Evolutionary conservation across 2,888 invertebrate species (phyloP), one percentile per base, ranked within the genome.

Genomic region (Apocheima hispidaria): DNA sequence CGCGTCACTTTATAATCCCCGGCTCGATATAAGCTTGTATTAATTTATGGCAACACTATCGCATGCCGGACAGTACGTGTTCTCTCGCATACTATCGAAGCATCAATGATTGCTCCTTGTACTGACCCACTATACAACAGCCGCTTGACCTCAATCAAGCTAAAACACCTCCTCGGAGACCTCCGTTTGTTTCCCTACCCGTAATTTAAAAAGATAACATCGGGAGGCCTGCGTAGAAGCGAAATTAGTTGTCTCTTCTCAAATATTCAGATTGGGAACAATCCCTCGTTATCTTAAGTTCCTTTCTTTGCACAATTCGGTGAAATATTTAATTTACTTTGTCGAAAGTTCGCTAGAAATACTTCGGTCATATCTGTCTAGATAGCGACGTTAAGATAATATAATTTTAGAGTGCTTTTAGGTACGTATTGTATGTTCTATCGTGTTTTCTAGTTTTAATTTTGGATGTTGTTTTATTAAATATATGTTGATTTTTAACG

Each of bases 181-280:
- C 66, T 54, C 59, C 65, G 69, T 67, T 72, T 77, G 73, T 75
- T 71, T 66, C 66, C 54, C 64, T 56, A 20, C 38, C 53, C 65
- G 66, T 74, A 69, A 75, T 74, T 73, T 72, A 66, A 71, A 74
- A 71, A 73, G 73, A 77, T 74, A 71, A 75, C 67, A 70, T 70
- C 69, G 36, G 38, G 43, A 61, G 61, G 48, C 62, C 68, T 60
- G 63, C 60, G 66, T 68, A 67, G 65, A 66, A 68, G 68, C 52
- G 46, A 69, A 74, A 73, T 75, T 74, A 74, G 68, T 66, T 67
- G 63, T 71, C 63, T 68, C 48, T 57, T 65, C 67, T 69, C 68
- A 64, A 66, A 64, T 72, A 70, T 75, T 73, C 70, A 67, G 65
- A 64, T 56, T 60, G 63, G 62, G 60, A 65, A 71, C 68, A 72